phyloP scores from a whole-genome alignment of 2,888 invertebrate genomes.

The Nomada hirtipes region DNA sequence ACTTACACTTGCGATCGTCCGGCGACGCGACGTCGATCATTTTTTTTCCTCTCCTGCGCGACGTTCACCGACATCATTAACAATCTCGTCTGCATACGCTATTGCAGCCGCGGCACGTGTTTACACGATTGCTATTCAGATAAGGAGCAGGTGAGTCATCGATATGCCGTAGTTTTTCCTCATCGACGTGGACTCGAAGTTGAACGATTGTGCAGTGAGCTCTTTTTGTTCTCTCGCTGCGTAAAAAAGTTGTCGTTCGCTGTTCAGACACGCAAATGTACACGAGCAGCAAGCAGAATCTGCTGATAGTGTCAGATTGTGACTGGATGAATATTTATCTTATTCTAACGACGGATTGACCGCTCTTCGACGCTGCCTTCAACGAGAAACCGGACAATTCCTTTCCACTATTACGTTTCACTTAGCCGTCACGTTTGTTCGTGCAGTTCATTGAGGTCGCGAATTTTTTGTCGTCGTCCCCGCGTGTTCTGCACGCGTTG shows the following conservation, averaged over 20 bases:
- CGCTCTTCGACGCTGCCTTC: too few species aligned
- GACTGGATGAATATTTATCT: slow-evolving; percentile 7
- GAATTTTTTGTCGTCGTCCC: background rate
- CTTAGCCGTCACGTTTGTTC: background rate
- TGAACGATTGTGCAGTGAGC: background rate
- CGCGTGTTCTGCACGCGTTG: background rate
- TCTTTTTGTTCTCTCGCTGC: background rate
- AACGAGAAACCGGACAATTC: background rate
- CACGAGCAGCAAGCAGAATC: background rate
- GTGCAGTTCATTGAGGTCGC: background rate
- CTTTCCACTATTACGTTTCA: background rate
- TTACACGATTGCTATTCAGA: background rate
- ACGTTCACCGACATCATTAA: background rate
- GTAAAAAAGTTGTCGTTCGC: background rate
- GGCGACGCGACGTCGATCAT: background rate
- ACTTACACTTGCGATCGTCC: slow-evolving; percentile 1
- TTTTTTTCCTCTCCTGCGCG: background rate
- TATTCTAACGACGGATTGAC: too few species aligned
- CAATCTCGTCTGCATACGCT: background rate
- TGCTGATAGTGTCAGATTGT: background rate
- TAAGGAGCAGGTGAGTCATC: background rate
- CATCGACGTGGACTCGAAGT: background rate
- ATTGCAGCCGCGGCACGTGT: background rate
- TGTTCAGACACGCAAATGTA: background rate
- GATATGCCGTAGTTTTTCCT: background rate